A percentile compares a stretch with the other conserved stretches of the same genome.
phyloP scores from a whole-genome alignment of 2,113 vertebrate genomes.

The Orthonyx spaldingii region DNA sequence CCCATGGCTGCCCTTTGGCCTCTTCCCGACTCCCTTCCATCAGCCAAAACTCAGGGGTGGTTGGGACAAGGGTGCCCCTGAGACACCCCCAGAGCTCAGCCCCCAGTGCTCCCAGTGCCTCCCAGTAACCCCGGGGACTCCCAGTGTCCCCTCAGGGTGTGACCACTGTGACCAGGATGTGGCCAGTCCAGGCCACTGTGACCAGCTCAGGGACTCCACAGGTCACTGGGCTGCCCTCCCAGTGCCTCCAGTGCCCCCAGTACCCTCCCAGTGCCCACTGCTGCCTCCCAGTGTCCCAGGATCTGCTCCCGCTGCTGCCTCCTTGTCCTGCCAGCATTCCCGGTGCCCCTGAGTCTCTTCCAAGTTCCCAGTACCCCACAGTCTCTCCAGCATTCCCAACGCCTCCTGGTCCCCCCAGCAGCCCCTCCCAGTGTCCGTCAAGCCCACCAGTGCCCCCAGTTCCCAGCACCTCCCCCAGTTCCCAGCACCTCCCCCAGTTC shows the following conservation, averaged over 20 bases:
- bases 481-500: not conserved
- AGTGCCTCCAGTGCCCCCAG: too few species aligned
- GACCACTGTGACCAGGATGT: fast-evolving
- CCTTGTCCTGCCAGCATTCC: not conserved
- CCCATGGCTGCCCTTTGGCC: not conserved
- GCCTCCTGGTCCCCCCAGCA: too few species aligned
- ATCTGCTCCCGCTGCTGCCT: too few species aligned
- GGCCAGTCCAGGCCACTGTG: not conserved
- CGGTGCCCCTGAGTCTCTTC: not conserved
- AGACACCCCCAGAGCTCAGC: not conserved
- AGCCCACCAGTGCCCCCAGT: fast-evolving
- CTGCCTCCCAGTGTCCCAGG: not conserved
- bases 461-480: not conserved
- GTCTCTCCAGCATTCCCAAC: too few species aligned
- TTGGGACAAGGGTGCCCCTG: too few species aligned
- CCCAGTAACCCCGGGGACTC: not conserved
- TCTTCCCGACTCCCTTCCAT: not conserved
- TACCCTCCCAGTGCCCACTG: too few species aligned
- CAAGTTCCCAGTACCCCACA: not conserved
- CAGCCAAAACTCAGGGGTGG: fast-evolving
- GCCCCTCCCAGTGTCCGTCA: not conserved
- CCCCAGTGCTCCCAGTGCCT: not conserved
- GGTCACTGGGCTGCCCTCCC: not conserved
- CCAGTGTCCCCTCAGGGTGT: too few species aligned
- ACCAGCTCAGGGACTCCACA: fast-evolving